Evolutionary conservation across 2,113 vertebrate genomes (phyloP).

Genomic region (Podarcis raffonei): DNA sequence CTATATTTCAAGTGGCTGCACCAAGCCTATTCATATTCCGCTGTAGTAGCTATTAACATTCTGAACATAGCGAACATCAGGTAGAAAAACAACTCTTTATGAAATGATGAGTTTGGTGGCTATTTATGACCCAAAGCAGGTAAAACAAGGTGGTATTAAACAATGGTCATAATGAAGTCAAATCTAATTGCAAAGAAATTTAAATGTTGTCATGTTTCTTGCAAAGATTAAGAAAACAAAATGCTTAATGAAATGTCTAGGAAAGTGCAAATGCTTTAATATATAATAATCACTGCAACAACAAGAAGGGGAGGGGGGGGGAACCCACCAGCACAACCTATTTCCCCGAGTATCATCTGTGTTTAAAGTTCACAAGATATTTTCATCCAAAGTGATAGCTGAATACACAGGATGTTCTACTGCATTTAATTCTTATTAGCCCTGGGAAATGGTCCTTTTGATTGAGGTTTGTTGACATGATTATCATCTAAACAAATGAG

Average conservation of each 20-base stretch:
- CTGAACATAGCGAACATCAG: conserved; percentile 82
- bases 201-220: conserved; percentile 81
- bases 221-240: conserved; percentile 74
- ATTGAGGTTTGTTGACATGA: conserved; percentile 42
- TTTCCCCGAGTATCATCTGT: conserved; percentile 23
- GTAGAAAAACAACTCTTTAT: conserved; percentile 80
- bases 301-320: not conserved
- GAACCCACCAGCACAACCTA: not conserved
- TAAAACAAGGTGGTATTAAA: conserved; percentile 67
- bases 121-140: conserved; percentile 67
- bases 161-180: conserved; percentile 74
- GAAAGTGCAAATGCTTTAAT: conserved; percentile 63
- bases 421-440: conserved; percentile 68
- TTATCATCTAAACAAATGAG: conserved; percentile 49
- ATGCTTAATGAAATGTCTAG: conserved; percentile 69
- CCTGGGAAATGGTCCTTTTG: conserved; percentile 52
- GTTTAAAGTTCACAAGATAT: conserved; percentile 16
- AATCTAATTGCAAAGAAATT: conserved; percentile 84
- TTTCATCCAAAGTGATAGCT: conserved; percentile 43
- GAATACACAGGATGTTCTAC: conserved; percentile 46
- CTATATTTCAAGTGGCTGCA: conserved; percentile 92
- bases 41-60: conserved; percentile 86
- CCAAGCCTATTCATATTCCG: conserved; percentile 87
- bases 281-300: not conserved
- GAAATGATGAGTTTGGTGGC: conserved; percentile 75